phyloP scores from a whole-genome alignment of 2,113 vertebrate species.

The Myanophis thanlyinensis region DNA sequence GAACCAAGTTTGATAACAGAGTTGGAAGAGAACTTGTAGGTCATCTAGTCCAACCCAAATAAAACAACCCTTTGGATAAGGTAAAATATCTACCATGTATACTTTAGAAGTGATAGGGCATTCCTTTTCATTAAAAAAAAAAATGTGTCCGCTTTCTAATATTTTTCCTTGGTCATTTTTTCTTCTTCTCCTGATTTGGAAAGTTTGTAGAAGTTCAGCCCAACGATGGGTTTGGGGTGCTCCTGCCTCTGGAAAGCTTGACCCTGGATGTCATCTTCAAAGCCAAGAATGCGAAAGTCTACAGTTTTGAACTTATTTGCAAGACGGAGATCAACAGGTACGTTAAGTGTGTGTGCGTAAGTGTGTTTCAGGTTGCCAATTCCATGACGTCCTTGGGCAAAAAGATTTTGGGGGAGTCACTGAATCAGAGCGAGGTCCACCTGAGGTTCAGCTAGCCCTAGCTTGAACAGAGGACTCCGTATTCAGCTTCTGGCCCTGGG shows the following conservation, averaged over 20 bases:
- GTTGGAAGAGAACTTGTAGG: too few relatives aligned
- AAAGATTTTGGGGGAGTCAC: neutral
- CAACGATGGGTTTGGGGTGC: conserved; percentile 82
- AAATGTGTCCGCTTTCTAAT: neutral
- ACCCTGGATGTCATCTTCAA: conserved; percentile 85
- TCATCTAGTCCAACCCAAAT: too few relatives aligned
- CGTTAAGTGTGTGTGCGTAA: too few relatives aligned
- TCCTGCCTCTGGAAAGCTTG: conserved; percentile 86
- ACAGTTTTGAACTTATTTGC: conserved; percentile 84
- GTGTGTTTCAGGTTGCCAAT: neutral
- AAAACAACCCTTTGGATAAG: neutral
- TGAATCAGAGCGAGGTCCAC: neutral
- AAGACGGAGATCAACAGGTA: conserved; percentile 88
- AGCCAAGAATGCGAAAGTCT: conserved; percentile 75
- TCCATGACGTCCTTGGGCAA: neutral
- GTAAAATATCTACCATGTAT: neutral
- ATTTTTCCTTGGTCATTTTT: conserved; percentile 10
- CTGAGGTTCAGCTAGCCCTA: neutral
- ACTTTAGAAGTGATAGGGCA: neutral
- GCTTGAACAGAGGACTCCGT: neutral
- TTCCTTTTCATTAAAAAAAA: neutral
- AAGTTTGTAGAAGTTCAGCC: conserved; percentile 90
- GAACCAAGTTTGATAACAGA: neutral
- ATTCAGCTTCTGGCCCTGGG: neutral
- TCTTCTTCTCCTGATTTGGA: conserved; percentile 41